A percentile compares a stretch with the other conserved stretches of the same genome.
Conservation (phyloP, 1,140 invertebrate species). For the Drosophila sp. region DNA sequence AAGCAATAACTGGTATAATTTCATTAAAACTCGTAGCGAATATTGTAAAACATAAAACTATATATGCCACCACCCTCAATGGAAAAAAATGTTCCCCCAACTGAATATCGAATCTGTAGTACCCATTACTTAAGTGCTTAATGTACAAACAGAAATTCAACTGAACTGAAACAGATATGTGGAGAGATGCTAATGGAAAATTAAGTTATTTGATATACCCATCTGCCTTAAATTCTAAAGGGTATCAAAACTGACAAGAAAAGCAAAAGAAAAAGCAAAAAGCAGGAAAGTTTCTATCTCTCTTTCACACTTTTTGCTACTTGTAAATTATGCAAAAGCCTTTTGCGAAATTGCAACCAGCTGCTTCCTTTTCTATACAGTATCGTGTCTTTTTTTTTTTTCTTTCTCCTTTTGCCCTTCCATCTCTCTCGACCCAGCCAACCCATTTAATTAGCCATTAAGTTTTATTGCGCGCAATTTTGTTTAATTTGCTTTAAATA, state of each 20-base stretch:
- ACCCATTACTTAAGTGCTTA: not conserved
- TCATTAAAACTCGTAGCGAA: constrained; percentile 67
- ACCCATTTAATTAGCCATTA: constrained; percentile 80
- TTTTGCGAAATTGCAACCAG: constrained; percentile 69
- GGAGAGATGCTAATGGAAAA: no score
- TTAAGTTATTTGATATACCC: no score
- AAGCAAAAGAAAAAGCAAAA: not conserved
- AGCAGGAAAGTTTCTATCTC: constrained; percentile 29
- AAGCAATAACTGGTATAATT: constrained; percentile 72
- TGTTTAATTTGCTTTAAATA: constrained; percentile 82
- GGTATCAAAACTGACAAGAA: constrained; percentile 9
- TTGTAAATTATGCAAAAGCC: constrained; percentile 80
- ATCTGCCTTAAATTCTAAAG: not conserved
- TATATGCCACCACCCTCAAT: constrained; percentile 40
- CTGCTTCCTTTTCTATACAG: constrained; percentile 45
- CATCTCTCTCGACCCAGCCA: constrained; percentile 50
- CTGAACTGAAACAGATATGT: no score
- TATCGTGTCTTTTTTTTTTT: constrained; percentile 29
- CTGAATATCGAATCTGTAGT: not conserved
- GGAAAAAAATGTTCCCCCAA: not conserved
- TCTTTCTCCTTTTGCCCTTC: constrained; percentile 28
- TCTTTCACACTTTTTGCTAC: constrained; percentile 55
- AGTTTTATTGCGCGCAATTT: constrained; percentile 80
- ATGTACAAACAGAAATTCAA: no score
- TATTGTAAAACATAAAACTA: constrained; percentile 66